Evolutionary conservation across 2,888 invertebrate genomes (phyloP).

Genomic region (Deladenus siricidicola): DNA sequence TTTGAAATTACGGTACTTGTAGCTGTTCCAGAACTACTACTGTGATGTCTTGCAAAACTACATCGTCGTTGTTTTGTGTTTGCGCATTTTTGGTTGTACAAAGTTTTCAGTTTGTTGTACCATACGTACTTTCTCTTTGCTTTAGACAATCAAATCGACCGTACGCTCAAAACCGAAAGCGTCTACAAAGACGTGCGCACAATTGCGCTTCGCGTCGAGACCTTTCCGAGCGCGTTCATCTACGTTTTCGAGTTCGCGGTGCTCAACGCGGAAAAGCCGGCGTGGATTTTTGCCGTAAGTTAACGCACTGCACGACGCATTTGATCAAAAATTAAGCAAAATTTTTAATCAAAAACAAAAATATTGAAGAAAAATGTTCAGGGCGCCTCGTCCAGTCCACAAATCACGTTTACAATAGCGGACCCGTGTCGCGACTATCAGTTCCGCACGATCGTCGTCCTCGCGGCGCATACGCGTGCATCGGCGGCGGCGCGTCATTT

Average conservation of each 20-base stretch:
- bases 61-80: neutral
- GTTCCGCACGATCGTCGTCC: slow-evolving; percentile 41
- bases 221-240: slow-evolving; percentile 42
- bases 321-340: slow-evolving; percentile 1
- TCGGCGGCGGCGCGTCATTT: slow-evolving; percentile 34
- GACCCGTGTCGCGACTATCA: slow-evolving; percentile 51
- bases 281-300: slow-evolving; percentile 49
- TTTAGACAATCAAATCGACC: slow-evolving; percentile 30
- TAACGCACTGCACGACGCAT: neutral
- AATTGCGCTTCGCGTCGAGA: slow-evolving; percentile 33
- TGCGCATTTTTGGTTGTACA: neutral
- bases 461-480: too few species aligned
- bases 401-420: slow-evolving; percentile 41
- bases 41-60: neutral
- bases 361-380: slow-evolving; percentile 18
- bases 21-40: neutral
- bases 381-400: slow-evolving; percentile 44
- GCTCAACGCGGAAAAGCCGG: slow-evolving; percentile 35
- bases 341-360: neutral
- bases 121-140: slow-evolving; percentile 2
- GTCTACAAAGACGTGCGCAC: slow-evolving; percentile 35
- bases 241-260: slow-evolving; percentile 49
- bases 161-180: slow-evolving; percentile 10
- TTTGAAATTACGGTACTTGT: too few species aligned
- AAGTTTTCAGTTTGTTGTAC: neutral